A percentile compares a stretch with the other conserved stretches of the same genome.
Conservation (phyloP, 2,797 vertebrate species). For the Paedocypris micromegethes region DNA sequence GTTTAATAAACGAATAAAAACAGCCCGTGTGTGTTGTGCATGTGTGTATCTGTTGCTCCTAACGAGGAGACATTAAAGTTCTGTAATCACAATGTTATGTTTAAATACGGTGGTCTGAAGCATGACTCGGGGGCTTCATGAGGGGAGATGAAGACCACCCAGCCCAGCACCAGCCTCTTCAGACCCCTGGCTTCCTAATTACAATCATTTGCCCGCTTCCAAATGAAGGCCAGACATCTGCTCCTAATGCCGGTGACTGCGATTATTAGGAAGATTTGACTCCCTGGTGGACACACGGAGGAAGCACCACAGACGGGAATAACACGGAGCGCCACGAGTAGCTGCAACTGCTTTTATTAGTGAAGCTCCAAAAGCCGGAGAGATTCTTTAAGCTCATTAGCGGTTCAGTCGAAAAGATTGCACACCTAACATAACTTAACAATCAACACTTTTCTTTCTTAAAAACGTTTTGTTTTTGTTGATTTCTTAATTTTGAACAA, state of each 20-base stretch:
- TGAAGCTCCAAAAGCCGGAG: background rate
- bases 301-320: conserved; percentile 35
- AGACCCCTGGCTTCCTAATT: conserved; percentile 31
- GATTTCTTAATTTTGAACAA: too few relatives aligned
- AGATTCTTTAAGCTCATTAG: too few relatives aligned
- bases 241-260: conserved; percentile 28
- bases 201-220: conserved; percentile 33
- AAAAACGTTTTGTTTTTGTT: too few relatives aligned
- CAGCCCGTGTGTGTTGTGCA: background rate
- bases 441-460: too few relatives aligned
- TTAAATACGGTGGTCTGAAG: conserved; percentile 19
- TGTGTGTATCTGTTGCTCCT: background rate
- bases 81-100: conserved; percentile 12
- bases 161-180: conserved; percentile 5
- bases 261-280: conserved; percentile 37
- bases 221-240: conserved; percentile 39
- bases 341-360: conserved; percentile 28
- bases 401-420: too few relatives aligned
- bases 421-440: too few relatives aligned
- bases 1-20: too few relatives aligned
- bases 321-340: conserved; percentile 31
- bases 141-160: conserved; percentile 32
- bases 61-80: conserved; percentile 8
- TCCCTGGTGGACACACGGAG: conserved; percentile 25
- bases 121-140: conserved; percentile 2